Base-by-base conservation (phyloP, 1,140 invertebrate species). In the Neodiprion fabricii region DNA sequence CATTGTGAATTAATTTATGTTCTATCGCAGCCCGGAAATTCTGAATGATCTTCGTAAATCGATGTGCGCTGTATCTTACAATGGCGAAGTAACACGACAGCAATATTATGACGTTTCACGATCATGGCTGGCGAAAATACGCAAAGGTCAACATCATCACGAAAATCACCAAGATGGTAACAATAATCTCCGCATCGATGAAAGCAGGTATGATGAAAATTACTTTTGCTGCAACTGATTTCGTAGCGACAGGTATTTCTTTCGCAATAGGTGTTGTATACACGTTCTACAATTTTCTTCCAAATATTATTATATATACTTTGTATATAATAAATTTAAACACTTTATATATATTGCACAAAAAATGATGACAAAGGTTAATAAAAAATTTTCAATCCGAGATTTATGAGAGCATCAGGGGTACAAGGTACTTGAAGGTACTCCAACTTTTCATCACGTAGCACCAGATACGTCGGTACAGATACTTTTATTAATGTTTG, bases 121-220 rank as follows among this genome's bases (percentile, higher is more conserved):
- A 8, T 17, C 11, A 4, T 61, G 53, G 53, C 53, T 61, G 53
- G 53, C n/a, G 11, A 61, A 61, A 61, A 17, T 61, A 9, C 53
- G 53, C 53, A 61, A 61, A 61, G 11, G 9, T 61, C 53, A 61
- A 61, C 5, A 61, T 61, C 7, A 61, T 61, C 53, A 14, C 4
- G 53, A 61, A 17, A 61, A 61, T 9, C 53, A 61, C 4, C 53
- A 61, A 61, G 53, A 61, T 9, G 53, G 53, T 17, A 61, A 61
- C 53, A 61, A 61, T 61, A 61, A 61, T 61, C 53, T 61, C 8
- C 53, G n/a, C 53, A 61, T 61, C n/a, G 53, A 61, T 61, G 11
- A 17, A 61, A 61, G n/a, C 53, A 61, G 53, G 53, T 61, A 4
- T 14, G 53, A 11, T n/a, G n/a, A 10, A 14, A 14, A 10, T n/a